Evolutionary conservation across 2,888 invertebrate species (phyloP).

Genomic region (Pollenia griseotomentosa): DNA sequence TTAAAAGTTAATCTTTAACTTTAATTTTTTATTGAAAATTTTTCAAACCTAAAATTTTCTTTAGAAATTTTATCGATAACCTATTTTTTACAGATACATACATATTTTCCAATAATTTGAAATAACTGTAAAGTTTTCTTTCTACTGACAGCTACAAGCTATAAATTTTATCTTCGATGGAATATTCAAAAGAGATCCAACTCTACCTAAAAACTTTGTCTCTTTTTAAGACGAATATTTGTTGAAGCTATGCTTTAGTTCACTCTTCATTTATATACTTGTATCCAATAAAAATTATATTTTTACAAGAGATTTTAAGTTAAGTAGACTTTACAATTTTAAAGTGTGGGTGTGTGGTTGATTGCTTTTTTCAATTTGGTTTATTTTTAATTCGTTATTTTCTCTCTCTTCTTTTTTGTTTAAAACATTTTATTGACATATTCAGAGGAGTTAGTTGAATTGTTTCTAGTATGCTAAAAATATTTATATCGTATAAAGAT

Average conservation of each 20-base stretch:
- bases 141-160: no score
- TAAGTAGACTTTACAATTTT: constrained; percentile 53
- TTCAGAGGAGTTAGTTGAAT: constrained; percentile 52
- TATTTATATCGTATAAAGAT: constrained; percentile 40
- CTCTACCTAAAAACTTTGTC: no score
- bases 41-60: no score
- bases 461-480: constrained; percentile 31
- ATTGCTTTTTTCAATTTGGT: constrained; percentile 19
- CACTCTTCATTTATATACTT: neutral
- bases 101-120: no score
- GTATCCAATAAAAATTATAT: neutral
- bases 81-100: no score
- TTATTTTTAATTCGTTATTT: constrained; percentile 17
- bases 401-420: constrained; percentile 47
- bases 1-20: no score
- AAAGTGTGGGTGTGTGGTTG: constrained; percentile 67
- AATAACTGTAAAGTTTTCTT: no score
- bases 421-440: constrained; percentile 58
- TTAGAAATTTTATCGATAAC: no score
- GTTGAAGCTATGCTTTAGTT: neutral
- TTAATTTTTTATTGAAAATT: no score
- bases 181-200: no score
- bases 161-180: no score
- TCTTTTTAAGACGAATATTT: neutral
- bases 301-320: constrained; percentile 55